Conservation (phyloP, 2,113 vertebrate species). For the Anser cygnoides region DNA sequence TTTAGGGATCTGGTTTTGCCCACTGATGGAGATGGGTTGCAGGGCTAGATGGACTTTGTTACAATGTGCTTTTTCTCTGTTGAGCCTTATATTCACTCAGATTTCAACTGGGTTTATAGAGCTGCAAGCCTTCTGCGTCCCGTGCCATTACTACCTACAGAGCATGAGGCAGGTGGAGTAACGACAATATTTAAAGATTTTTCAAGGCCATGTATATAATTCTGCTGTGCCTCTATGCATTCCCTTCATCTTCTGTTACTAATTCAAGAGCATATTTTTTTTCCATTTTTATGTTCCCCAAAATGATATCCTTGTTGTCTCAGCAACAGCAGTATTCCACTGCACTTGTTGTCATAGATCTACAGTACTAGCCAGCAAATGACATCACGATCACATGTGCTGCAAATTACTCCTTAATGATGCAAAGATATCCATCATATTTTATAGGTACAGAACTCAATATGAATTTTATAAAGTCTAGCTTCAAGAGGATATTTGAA, state of each 20-base stretch:
- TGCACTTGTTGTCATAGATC: background rate
- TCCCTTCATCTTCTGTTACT: background rate
- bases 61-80: rapidly evolving
- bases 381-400: background rate
- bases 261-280: background rate
- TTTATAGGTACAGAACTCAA: background rate
- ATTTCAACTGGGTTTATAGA: background rate
- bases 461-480: background rate
- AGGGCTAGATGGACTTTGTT: background rate
- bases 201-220: background rate
- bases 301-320: background rate
- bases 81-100: background rate
- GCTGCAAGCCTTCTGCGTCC: background rate
- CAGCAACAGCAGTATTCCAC: background rate
- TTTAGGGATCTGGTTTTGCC: background rate
- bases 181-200: background rate
- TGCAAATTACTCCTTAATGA: background rate
- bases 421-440: background rate
- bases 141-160: background rate
- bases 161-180: background rate
- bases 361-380: background rate
- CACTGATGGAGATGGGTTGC: background rate
- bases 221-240: background rate
- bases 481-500: background rate
- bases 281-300: background rate